A percentile compares a stretch with the other conserved stretches of the same genome.
phyloP scores from a whole-genome alignment of 1,140 invertebrate species.

The Helicoverpa armigera region DNA sequence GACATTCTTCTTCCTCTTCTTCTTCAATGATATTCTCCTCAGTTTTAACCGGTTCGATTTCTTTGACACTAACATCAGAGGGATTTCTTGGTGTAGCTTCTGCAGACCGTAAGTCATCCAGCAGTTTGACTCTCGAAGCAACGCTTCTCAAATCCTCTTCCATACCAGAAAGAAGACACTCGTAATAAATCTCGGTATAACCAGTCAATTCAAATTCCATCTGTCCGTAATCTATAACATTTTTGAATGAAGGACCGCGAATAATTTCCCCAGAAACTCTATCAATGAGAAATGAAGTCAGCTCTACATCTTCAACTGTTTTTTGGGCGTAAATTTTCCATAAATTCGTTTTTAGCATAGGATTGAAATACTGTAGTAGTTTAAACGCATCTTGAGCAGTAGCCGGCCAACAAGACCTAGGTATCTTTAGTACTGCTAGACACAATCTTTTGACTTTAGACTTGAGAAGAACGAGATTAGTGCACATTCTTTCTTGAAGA shows the following conservation, averaged over 20 bases:
- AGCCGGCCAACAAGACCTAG: constrained; percentile 67
- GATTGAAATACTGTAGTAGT: constrained; percentile 78
- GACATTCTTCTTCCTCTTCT: constrained; percentile 31
- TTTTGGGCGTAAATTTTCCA: constrained; percentile 78
- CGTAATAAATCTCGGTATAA: constrained; percentile 76
- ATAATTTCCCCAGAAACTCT: constrained; percentile 76
- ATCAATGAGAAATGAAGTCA: constrained; percentile 73
- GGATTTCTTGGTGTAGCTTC: constrained; percentile 65
- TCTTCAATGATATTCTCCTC: constrained; percentile 28
- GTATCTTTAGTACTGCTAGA: constrained; percentile 74
- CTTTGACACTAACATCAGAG: constrained; percentile 50
- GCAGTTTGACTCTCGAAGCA: constrained; percentile 74
- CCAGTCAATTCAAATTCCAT: constrained; percentile 78
- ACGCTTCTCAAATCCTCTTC: constrained; percentile 75
- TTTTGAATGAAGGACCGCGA: constrained; percentile 73
- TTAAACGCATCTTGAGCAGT: constrained; percentile 75
- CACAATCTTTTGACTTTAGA: constrained; percentile 74
- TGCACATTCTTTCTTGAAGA: constrained; percentile 76
- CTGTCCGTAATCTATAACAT: constrained; percentile 76
- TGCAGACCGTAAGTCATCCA: constrained; percentile 71
- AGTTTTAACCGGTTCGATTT: constrained; percentile 19
- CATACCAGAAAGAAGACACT: constrained; percentile 69
- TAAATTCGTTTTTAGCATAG: constrained; percentile 65
- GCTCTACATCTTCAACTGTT: constrained; percentile 61
- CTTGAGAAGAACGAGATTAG: constrained; percentile 69